These are phyloP conservation scores for Scaptomyza parva DNA, from an alignment of 2,888 invertebrate genomes.

Conservation along the genomic window DNA sequence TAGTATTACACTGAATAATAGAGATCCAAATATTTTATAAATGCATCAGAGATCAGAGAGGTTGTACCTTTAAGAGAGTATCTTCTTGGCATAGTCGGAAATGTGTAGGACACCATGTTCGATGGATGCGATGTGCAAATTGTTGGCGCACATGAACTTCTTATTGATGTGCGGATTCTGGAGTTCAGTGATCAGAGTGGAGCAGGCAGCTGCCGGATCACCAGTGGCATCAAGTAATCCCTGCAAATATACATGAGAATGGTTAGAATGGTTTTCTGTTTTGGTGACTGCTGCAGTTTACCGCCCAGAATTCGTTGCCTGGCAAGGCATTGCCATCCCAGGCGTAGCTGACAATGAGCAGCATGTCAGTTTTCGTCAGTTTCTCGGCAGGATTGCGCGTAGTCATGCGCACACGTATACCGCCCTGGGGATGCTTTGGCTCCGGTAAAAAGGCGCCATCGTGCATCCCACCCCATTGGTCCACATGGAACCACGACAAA, in stretches of 20 bases:
- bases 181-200: constrained; percentile 86
- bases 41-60: too few relatives aligned
- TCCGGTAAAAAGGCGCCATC: constrained; percentile 83
- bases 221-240: constrained; percentile 81
- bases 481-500: constrained; percentile 59
- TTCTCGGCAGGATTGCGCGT: constrained; percentile 86
- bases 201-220: constrained; percentile 87
- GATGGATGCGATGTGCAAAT: constrained; percentile 85
- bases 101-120: constrained; percentile 81
- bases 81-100: constrained; percentile 65
- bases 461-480: constrained; percentile 84
- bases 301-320: constrained; percentile 90
- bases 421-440: constrained; percentile 82
- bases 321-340: constrained; percentile 91
- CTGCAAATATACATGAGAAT: constrained; percentile 17
- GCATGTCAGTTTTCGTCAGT: constrained; percentile 74
- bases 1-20: too few relatives aligned
- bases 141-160: constrained; percentile 85
- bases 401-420: constrained; percentile 86
- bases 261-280: not conserved
- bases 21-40: too few relatives aligned
- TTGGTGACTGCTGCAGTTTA: constrained; percentile 60
- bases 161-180: constrained; percentile 86
- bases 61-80: not conserved
- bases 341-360: constrained; percentile 89